phyloP scores from a whole-genome alignment of 2,113 vertebrate genomes.

The Ochotona princeps region DNA sequence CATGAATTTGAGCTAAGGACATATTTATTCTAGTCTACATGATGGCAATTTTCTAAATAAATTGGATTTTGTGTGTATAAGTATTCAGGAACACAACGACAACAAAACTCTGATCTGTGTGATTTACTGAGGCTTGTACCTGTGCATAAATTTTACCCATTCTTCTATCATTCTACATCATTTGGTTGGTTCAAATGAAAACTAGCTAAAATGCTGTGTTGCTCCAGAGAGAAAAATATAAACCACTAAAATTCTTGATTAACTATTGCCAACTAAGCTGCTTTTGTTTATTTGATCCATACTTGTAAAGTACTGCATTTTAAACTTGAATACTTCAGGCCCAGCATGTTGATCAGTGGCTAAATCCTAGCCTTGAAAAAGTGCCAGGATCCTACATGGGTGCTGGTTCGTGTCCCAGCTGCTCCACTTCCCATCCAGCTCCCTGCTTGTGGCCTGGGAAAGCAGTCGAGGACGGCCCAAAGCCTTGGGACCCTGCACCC shows the following conservation, averaged over 20 bases:
- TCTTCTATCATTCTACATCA: not conserved
- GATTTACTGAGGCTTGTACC: not conserved
- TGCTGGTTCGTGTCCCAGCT: too few relatives aligned
- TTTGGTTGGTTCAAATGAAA: not conserved
- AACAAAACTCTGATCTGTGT: not conserved
- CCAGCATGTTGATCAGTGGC: too few relatives aligned
- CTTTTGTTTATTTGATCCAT: not conserved
- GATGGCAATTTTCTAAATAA: not conserved
- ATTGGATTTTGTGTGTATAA: not conserved
- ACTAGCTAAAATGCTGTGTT: not conserved
- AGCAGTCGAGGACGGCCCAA: too few relatives aligned
- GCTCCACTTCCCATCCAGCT: too few relatives aligned
- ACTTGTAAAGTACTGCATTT: not conserved
- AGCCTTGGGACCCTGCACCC: too few relatives aligned
- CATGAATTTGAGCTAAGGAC: not conserved
- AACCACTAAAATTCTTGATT: not conserved
- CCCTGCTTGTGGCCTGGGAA: too few relatives aligned
- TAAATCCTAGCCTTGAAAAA: too few relatives aligned
- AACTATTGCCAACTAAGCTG: constrained; percentile 32
- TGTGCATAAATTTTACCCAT: not conserved
- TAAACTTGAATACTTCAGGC: not conserved
- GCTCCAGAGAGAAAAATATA: not conserved
- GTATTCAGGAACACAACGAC: not conserved
- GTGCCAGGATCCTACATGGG: too few relatives aligned
- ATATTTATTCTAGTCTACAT: not conserved